Percentiles rank a stretch among this genome's conserved stretches.
Conservation (phyloP, 2,888 invertebrate species). For the Synergus laeviventris region DNA sequence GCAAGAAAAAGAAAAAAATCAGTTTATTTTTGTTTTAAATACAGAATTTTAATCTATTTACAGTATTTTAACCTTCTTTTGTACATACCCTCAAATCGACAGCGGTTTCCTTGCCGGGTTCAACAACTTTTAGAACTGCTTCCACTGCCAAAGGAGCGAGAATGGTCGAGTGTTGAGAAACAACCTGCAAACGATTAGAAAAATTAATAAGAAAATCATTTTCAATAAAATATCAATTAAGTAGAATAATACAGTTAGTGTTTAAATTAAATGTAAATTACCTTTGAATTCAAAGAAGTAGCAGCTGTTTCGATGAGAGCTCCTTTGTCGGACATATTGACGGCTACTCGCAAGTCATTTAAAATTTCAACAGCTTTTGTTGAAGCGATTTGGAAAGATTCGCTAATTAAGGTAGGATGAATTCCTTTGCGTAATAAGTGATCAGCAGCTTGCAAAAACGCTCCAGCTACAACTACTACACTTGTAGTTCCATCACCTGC, state of each 20-base stretch:
- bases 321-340: constrained; percentile 91
- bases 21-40: constrained; percentile 27
- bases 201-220: constrained; percentile 13
- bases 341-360: constrained; percentile 88
- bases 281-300: constrained; percentile 97
- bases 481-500: constrained; percentile 99
- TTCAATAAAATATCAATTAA: background rate
- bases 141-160: constrained; percentile 98
- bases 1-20: constrained; percentile 43
- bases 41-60: background rate
- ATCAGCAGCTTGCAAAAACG: constrained; percentile 95
- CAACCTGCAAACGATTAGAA: constrained; percentile 80
- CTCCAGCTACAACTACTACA: constrained; percentile 98
- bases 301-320: constrained; percentile 96
- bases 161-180: constrained; percentile 97
- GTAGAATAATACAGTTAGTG: background rate
- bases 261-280: constrained; percentile 58
- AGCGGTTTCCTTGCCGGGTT: constrained; percentile 83
- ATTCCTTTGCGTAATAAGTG: constrained; percentile 95
- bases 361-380: constrained; percentile 87
- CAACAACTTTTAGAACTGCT: constrained; percentile 92
- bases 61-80: background rate
- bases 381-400: constrained; percentile 95
- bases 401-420: constrained; percentile 98
- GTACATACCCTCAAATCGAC: constrained; percentile 87